Percentiles rank a stretch among this genome's conserved stretches.
Conservation (phyloP, 2,113 vertebrate genomes). For the Labeo catla region DNA sequence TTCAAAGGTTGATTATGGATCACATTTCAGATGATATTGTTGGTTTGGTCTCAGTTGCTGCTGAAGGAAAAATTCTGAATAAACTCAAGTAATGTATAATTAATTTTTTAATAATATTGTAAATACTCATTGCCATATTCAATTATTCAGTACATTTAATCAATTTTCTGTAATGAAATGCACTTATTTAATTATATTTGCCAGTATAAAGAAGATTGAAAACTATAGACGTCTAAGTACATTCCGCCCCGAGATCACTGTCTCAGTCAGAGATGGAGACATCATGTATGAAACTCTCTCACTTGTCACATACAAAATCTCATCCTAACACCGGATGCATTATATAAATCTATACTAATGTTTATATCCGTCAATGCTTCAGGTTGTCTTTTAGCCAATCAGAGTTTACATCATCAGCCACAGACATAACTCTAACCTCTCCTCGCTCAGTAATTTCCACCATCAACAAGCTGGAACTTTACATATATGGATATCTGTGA, state of each 20-base stretch:
- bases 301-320: background rate
- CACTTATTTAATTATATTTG: background rate
- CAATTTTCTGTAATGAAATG: background rate
- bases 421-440: background rate
- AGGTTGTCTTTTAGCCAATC: background rate
- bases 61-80: slow-evolving; percentile 1
- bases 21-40: background rate
- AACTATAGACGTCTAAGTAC: too few relatives aligned
- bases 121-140: background rate
- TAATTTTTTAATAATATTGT: background rate
- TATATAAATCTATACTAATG: background rate
- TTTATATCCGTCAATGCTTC: background rate
- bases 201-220: background rate
- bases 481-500: too few relatives aligned
- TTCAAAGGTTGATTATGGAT: slow-evolving; percentile 20
- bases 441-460: background rate
- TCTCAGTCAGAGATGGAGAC: slow-evolving; percentile 4
- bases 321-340: background rate
- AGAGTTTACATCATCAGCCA: too few relatives aligned
- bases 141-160: background rate
- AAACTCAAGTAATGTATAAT: background rate
- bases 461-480: background rate
- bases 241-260: background rate
- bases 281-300: background rate
- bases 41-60: background rate